Conservation (phyloP, 2,797 vertebrate genomes). For the Sebastes reedi region DNA sequence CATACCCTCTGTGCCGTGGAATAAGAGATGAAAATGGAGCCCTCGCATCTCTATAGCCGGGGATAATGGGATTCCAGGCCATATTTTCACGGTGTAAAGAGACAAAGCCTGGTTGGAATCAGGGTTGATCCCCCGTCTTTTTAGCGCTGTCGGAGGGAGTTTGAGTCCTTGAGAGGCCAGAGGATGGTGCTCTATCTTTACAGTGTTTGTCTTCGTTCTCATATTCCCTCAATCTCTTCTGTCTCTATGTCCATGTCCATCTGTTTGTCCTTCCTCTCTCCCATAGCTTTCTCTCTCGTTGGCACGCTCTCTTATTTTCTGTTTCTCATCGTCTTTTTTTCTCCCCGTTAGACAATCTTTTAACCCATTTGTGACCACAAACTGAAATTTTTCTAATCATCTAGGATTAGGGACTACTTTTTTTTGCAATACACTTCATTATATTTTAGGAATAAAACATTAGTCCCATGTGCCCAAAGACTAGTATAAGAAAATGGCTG, state of each 20-base stretch:
- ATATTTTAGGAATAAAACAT: too few species aligned
- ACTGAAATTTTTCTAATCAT: too few species aligned
- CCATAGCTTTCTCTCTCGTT: background rate
- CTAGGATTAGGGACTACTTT: too few species aligned
- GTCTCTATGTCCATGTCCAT: background rate
- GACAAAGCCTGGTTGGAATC: conserved; percentile 71
- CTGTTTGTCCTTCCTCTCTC: background rate
- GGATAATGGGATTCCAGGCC: conserved; percentile 74
- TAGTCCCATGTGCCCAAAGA: too few species aligned
- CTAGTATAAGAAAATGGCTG: too few species aligned
- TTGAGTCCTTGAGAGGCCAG: conserved; percentile 44
- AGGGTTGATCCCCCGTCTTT: conserved; percentile 66
- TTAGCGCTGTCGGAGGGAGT: conserved; percentile 52
- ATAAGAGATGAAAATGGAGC: conserved; percentile 66
- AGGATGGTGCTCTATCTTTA: conserved; percentile 17
- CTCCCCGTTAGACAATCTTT: background rate
- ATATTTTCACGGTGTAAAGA: conserved; percentile 68
- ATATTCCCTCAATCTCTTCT: conserved; percentile 12
- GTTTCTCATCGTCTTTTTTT: background rate
- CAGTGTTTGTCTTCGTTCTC: conserved; percentile 39
- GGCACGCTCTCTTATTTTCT: background rate
- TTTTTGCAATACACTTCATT: too few species aligned
- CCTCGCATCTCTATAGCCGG: conserved; percentile 50
- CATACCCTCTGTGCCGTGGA: conserved; percentile 17
- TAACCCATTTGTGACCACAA: background rate